Percentiles rank a stretch among this genome's conserved stretches.
These are phyloP conservation scores for Drosophila lacertosa DNA, from an alignment of 1,140 invertebrate species.

Conservation along the genomic window DNA sequence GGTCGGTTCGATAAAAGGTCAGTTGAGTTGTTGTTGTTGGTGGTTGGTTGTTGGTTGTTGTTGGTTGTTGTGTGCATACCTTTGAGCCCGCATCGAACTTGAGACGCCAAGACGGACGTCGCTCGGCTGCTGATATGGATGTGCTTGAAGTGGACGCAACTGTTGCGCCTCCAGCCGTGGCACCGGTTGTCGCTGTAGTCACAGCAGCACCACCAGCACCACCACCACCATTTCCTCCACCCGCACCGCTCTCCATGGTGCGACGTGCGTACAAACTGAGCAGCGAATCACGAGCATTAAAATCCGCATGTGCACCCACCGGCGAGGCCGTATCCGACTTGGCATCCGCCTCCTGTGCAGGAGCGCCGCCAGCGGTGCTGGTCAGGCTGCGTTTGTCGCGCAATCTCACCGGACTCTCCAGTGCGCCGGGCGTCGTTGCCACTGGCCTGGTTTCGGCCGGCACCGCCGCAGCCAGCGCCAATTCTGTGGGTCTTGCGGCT, in stretches of 20 bases:
- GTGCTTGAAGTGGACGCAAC: slow-evolving; percentile 24
- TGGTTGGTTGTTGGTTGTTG: slow-evolving; percentile 38
- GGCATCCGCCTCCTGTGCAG: slow-evolving; percentile 54
- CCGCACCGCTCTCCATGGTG: slow-evolving; percentile 49
- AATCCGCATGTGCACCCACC: slow-evolving; percentile 52
- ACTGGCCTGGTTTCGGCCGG: slow-evolving; percentile 23
- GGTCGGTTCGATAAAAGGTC: slow-evolving; percentile 41
- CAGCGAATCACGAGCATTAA: slow-evolving; percentile 70
- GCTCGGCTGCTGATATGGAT: slow-evolving; percentile 85
- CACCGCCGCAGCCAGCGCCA: slow-evolving; percentile 38
- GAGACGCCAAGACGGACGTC: slow-evolving; percentile 94
- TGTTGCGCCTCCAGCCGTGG: slow-evolving; percentile 23
- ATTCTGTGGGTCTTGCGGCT: slow-evolving; percentile 57
- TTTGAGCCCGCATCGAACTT: slow-evolving; percentile 94
- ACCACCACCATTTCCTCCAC: background rate
- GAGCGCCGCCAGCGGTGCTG: slow-evolving; percentile 5
- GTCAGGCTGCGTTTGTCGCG: slow-evolving; percentile 73
- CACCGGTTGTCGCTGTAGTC: too few relatives aligned
- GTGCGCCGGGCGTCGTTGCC: slow-evolving; percentile 40
- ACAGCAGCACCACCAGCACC: slow-evolving; percentile 33
- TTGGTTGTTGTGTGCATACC: slow-evolving; percentile 85
- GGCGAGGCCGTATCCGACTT: slow-evolving; percentile 70
- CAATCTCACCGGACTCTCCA: slow-evolving; percentile 79
- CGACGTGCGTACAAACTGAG: slow-evolving; percentile 67
- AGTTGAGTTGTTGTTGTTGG: slow-evolving; percentile 36